Evolutionary conservation across 2,888 invertebrate species (phyloP).

Genomic region (Hyposoter didymator): DNA sequence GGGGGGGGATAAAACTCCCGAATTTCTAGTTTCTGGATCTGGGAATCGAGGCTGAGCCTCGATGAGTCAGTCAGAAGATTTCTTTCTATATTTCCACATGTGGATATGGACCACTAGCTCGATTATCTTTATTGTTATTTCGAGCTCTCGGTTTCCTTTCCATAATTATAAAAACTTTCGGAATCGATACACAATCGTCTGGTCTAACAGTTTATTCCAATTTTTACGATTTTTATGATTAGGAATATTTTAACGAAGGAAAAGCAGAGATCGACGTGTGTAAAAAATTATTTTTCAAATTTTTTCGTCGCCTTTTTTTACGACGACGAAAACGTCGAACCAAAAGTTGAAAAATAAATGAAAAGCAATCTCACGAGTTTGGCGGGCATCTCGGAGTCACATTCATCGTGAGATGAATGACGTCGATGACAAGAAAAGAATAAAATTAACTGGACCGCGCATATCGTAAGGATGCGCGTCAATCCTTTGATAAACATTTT

Average conservation of each 20-base stretch:
- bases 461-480: not conserved
- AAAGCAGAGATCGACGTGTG: not conserved
- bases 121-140: not conserved
- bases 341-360: not conserved
- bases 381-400: slow-evolving; percentile 15
- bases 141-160: not conserved
- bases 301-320: slow-evolving; percentile 8
- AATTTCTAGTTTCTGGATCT: not conserved
- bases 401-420: slow-evolving; percentile 25
- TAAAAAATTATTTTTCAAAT: not conserved
- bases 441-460: slow-evolving; percentile 13
- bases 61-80: not conserved
- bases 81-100: not conserved
- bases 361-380: slow-evolving; percentile 33
- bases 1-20: not conserved
- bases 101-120: not conserved
- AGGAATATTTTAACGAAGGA: not conserved
- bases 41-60: not conserved
- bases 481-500: slow-evolving; percentile 22
- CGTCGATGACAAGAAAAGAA: slow-evolving; percentile 38
- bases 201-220: not conserved
- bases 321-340: not conserved
- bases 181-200: not conserved
- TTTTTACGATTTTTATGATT: not conserved
- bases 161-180: not conserved